A percentile compares a stretch with the other conserved stretches of the same genome.
Conservation (phyloP, 2,888 invertebrate species). For the Dinocampus coccinellae region DNA sequence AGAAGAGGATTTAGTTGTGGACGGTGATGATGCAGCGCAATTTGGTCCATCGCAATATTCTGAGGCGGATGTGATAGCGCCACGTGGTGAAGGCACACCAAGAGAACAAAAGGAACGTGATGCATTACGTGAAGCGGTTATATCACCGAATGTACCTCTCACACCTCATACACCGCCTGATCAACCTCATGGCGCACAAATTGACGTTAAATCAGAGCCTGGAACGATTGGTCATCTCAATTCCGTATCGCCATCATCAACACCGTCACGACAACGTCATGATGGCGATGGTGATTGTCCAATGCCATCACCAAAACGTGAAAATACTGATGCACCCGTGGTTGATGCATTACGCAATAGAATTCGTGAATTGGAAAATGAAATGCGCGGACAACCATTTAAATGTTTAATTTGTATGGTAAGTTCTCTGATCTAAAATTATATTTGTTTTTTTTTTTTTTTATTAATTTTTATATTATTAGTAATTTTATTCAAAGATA, state of each 20-base stretch:
- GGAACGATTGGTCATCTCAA: constrained; percentile 50
- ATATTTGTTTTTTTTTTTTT: no score
- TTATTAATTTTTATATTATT: background rate
- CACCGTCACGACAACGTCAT: constrained; percentile 54
- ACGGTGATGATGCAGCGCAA: constrained; percentile 86
- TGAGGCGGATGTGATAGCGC: constrained; percentile 77
- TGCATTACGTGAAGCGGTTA: constrained; percentile 72
- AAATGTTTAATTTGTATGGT: constrained; percentile 92
- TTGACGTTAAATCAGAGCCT: constrained; percentile 66
- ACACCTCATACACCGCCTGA: constrained; percentile 60
- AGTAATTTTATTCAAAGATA: background rate
- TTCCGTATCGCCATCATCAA: constrained; percentile 47
- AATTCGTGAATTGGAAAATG: constrained; percentile 81
- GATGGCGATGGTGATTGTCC: constrained; percentile 56
- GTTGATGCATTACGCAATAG: constrained; percentile 82
- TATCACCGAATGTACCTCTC: constrained; percentile 64
- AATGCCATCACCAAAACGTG: constrained; percentile 54
- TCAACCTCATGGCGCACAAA: constrained; percentile 57
- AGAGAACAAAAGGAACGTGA: constrained; percentile 72
- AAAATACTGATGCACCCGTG: constrained; percentile 67
- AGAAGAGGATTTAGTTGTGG: constrained; percentile 84
- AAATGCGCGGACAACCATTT: constrained; percentile 74
- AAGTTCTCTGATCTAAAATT: no score
- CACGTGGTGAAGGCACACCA: constrained; percentile 69
- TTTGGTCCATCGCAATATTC: constrained; percentile 92